Evolutionary conservation across 2,797 vertebrate genomes (phyloP), one percentile per base, ranked within the genome.

Genomic region (Gephyroberyx darwinii): DNA sequence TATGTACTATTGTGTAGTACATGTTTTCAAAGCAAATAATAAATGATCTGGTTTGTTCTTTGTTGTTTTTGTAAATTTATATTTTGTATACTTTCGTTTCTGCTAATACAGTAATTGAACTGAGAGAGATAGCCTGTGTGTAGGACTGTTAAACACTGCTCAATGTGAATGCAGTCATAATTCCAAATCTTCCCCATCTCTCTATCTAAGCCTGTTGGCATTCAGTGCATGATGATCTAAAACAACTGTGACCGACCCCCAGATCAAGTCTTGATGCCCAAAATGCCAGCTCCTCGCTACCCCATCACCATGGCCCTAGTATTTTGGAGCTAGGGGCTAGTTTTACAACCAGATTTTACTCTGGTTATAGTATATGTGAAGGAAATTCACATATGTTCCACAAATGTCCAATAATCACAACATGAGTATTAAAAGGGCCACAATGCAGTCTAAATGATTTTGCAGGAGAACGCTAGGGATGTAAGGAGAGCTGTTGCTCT

Each of bases 191-290:
- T 81, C 76, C 85, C 77, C 69, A 89, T 88, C 84, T 85, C 81
- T 19, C 79, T 67, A 72, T 81, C 79, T 92, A 90, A 92, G 86
- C 88, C 88, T 16, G 65, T 69, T 89, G 92, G 92, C 85, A 93
- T 93, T 84, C 71, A 0, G 69, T 80, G 87, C 77, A 93, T 82
- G 89, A 90, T 86, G 87, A 93, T 90, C 92, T 93, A 92, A 94
- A 95, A 92, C 93, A 95, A 94, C 93, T 94, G 93, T 93, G 90
- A 92, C 80, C 74, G 71, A 84, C 86, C 78, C 80, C 68, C 78
- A 84, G 84, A 89, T 91, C 87, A 90, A 87, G 84, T 85, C 89
- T 76, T 82, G 68, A 87, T 90, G 88, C 85, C 90, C 89, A 89
- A 90, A 92, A 90, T 89, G 86, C 84, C 70, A 66, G 64, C 83